Percentiles rank a stretch among this genome's conserved stretches.
These are phyloP conservation scores for Meleagris gallopavo DNA, from an alignment of 2,113 vertebrate genomes.

Conservation along the genomic window DNA sequence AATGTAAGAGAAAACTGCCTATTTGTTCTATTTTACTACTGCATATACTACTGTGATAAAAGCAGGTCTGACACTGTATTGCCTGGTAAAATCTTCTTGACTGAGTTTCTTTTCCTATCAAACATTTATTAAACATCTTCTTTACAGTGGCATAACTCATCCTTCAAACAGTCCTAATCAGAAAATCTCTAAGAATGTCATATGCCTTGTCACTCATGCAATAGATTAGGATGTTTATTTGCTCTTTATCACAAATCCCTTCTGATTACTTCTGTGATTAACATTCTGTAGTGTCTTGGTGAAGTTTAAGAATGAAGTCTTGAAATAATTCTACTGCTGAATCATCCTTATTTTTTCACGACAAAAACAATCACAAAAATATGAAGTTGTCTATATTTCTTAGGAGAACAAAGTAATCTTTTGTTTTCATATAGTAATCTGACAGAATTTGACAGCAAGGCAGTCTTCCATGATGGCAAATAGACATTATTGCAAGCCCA, in stretches of 20 bases:
- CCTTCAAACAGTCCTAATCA: neutral
- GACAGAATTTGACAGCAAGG: neutral
- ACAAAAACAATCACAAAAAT: neutral
- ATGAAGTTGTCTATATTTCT: neutral
- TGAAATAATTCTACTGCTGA: neutral
- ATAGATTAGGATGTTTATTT: slow-evolving; percentile 1
- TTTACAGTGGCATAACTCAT: neutral
- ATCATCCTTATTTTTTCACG: neutral
- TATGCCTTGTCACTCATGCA: neutral
- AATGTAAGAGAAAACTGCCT: neutral
- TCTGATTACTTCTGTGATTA: neutral
- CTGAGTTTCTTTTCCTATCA: neutral
- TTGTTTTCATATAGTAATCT: neutral
- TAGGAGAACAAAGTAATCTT: neutral
- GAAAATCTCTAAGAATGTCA: neutral
- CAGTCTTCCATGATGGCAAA: neutral
- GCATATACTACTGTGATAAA: neutral
- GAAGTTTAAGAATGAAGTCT: neutral
- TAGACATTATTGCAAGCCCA: neutral
- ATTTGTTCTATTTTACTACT: neutral
- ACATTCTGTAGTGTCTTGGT: neutral
- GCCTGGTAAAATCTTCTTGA: neutral
- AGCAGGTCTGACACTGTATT: neutral
- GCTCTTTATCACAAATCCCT: neutral
- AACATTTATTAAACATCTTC: neutral